Evolutionary conservation across 2,113 vertebrate species (phyloP), one percentile per base, ranked within the genome.

Genomic region (Oenanthe melanoleuca): DNA sequence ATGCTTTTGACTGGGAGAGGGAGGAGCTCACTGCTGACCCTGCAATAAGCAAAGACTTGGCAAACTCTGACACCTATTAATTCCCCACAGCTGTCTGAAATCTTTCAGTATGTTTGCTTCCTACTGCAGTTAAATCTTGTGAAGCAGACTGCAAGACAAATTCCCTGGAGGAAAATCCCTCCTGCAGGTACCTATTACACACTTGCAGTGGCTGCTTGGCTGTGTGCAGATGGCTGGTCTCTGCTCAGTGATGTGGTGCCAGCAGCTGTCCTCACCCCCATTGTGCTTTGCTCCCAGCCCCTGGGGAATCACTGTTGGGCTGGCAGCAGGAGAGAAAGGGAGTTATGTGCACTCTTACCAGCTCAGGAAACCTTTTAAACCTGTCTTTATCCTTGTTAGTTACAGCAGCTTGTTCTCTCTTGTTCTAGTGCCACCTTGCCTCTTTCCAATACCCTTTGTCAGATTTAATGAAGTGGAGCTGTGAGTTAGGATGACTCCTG

Each of bases 181-280:
- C n/a, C 63, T 88, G 64, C 31, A 57, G 77, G 55, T 61, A 57
- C 7, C 44, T 61, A 3, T 83, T 86, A 53, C 37, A 45, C 12
- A 24, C 44, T 69, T 60, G 4, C 22, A 22, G 40, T 29, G 2
- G 6, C 81, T 91, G 52, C 52, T 33, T 86, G 0, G 0, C 66
- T 64, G 53, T 1, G 1, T 72, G 59, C 50, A 66, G 60, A 29
- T 38, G 50, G 16, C 34, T 33, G 40, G 15, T 67, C 53, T 40
- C 78, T 28, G n/a, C 8, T 29, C 44, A 72, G 44, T 57, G 4
- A 1, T 16, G 61, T 2, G 4, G 5, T 8, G 11, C 59, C 40
- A 52, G 50, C 33, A 73, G 49, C 67, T 0, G 0, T 50, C 72
- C 72, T 80, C 28, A 16, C 0, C 1, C 50, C 0, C 7, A 1